These are phyloP conservation scores for Gonatopus flavifemur DNA, from an alignment of 1,140 invertebrate genomes.

Conservation along the genomic window DNA sequence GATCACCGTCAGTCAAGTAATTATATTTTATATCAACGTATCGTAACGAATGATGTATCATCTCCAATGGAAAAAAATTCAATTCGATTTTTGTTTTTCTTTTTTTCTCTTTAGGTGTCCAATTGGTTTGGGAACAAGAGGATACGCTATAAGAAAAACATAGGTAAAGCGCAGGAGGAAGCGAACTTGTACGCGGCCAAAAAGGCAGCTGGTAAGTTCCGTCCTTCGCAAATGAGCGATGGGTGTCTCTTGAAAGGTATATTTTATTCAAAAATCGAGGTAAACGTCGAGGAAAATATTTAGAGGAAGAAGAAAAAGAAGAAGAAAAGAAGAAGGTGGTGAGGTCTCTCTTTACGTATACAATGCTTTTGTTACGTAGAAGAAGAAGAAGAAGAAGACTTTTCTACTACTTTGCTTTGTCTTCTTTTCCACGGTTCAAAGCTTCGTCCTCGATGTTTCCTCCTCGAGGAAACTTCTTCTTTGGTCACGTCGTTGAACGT, in stretches of 20 bases:
- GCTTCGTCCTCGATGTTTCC: too few relatives aligned
- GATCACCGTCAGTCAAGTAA: constrained; percentile 94
- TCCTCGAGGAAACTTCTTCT: too few relatives aligned
- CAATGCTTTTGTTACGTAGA: too few relatives aligned
- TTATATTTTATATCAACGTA: background rate
- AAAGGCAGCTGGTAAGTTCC: constrained; percentile 85
- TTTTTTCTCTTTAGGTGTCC: constrained; percentile 71
- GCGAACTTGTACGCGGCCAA: constrained; percentile 99
- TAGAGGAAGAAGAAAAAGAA: background rate
- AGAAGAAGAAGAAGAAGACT: too few relatives aligned
- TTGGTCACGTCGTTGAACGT: too few relatives aligned
- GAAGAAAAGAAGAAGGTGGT: background rate
- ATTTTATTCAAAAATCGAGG: constrained; percentile 10
- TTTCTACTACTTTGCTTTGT: too few relatives aligned
- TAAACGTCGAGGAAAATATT: constrained; percentile 5
- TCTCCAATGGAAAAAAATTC: constrained; percentile 3
- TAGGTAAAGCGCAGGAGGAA: constrained; percentile 99
- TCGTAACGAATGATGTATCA: background rate
- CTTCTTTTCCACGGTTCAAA: too few relatives aligned
- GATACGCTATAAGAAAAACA: constrained; percentile 99
- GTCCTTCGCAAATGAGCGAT: constrained; percentile 23
- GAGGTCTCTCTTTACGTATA: too few relatives aligned
- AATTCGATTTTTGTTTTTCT: background rate
- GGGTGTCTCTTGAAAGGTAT: constrained; percentile 29
- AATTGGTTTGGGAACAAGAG: constrained; percentile 99